These are phyloP conservation scores for Sisyra terminalis DNA, from an alignment of 2,888 invertebrate genomes.

Conservation along the genomic window DNA sequence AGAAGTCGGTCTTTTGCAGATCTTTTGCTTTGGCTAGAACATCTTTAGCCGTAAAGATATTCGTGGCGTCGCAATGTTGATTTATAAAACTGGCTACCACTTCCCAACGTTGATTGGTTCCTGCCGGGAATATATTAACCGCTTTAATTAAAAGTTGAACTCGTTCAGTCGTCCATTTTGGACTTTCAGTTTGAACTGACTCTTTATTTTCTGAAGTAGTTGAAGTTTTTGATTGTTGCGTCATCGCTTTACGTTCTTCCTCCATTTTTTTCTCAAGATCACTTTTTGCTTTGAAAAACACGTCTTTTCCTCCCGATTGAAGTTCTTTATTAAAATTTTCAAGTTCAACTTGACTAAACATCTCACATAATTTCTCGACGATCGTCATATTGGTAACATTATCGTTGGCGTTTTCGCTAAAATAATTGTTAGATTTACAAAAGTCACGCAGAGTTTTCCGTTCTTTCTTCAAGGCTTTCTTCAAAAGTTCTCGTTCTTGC, in stretches of 20 bases:
- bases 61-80: constrained; percentile 52
- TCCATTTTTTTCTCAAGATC: constrained; percentile 62
- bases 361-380: constrained; percentile 83
- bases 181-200: constrained; percentile 26
- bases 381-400: constrained; percentile 71
- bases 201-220: constrained; percentile 14
- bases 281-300: constrained; percentile 49
- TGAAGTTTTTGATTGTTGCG: constrained; percentile 30
- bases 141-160: constrained; percentile 87
- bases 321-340: constrained; percentile 60
- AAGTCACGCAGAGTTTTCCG: constrained; percentile 62
- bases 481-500: constrained; percentile 70
- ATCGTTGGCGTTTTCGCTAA: constrained; percentile 51
- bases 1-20: constrained; percentile 75
- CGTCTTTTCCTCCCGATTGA: constrained; percentile 42
- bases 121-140: constrained; percentile 94
- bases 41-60: constrained; percentile 69
- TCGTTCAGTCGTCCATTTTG: constrained; percentile 72
- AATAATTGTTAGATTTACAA: constrained; percentile 72
- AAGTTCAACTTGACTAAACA: constrained; percentile 50
- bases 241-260: constrained; percentile 49
- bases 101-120: constrained; percentile 79
- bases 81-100: constrained; percentile 93
- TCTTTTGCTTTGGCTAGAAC: constrained; percentile 93
- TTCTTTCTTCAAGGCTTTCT: constrained; percentile 76